A percentile compares a stretch with the other conserved stretches of the same genome.
These are phyloP conservation scores for Aphaenogaster floridana DNA, from an alignment of 1,140 invertebrate genomes.

Conservation along the genomic window DNA sequence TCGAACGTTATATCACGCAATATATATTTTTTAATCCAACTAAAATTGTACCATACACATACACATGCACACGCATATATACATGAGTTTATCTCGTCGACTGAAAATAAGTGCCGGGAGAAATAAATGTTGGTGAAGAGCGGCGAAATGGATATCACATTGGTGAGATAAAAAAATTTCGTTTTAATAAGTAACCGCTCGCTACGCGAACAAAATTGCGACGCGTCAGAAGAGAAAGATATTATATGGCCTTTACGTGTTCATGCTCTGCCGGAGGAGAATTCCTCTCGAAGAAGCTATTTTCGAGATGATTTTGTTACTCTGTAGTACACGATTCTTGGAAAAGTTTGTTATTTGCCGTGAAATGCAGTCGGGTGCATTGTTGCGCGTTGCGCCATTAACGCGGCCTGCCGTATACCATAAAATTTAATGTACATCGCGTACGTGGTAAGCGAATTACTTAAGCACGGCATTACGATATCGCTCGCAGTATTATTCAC, in stretches of 20 bases:
- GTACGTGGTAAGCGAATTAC: slow-evolving; percentile 36
- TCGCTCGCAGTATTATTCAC: slow-evolving; percentile 16
- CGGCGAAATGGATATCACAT: not conserved
- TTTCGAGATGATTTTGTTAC: slow-evolving; percentile 38
- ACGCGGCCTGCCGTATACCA: slow-evolving; percentile 4
- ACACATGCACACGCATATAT: not conserved
- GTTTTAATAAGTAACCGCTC: slow-evolving; percentile 29
- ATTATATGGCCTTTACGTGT: not conserved
- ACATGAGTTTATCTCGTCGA: slow-evolving; percentile 29
- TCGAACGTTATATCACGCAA: not conserved
- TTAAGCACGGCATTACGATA: slow-evolving; percentile 29
- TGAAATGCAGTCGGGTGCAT: slow-evolving; percentile 20
- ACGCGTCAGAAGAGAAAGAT: not conserved
- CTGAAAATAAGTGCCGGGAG: slow-evolving; percentile 34
- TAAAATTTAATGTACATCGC: slow-evolving; percentile 54
- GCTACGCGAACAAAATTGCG: not conserved
- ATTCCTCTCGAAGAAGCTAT: slow-evolving; percentile 23
- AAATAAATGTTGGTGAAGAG: not conserved
- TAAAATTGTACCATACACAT: slow-evolving; percentile 13
- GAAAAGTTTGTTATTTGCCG: slow-evolving; percentile 10
- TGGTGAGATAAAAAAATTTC: not conserved
- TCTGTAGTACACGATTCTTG: not conserved
- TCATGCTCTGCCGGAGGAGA: not conserved
- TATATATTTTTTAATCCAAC: slow-evolving; percentile 27
- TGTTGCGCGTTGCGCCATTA: slow-evolving; percentile 24